Percentiles rank a stretch among this genome's conserved stretches.
phyloP scores from a whole-genome alignment of 2,888 invertebrate genomes.

The Agriotes lineatus region DNA sequence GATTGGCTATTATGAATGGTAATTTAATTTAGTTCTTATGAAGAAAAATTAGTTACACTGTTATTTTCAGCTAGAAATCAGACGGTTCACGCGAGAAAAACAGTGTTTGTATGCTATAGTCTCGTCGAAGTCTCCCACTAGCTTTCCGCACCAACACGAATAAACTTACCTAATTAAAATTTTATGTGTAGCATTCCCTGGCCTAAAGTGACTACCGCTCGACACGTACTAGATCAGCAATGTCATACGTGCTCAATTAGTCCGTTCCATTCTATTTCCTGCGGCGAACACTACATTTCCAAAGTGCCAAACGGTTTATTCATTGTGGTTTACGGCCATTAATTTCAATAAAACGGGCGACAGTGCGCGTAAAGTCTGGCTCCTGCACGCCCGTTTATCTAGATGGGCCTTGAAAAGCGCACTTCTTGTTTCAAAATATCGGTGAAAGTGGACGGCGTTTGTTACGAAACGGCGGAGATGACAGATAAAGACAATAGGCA shows the following conservation, averaged over 20 bases:
- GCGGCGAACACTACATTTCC: slow-evolving; percentile 3
- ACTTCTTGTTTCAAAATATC: slow-evolving; percentile 20
- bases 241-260: slow-evolving; percentile 8
- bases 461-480: slow-evolving; percentile 18
- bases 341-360: slow-evolving; percentile 11
- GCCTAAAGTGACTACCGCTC: no score
- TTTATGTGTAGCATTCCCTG: no score
- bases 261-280: slow-evolving; percentile 16
- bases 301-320: slow-evolving; percentile 19
- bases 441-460: slow-evolving; percentile 22
- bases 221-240: background rate
- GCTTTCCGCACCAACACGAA: no score
- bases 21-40: no score
- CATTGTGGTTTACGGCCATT: slow-evolving; percentile 7
- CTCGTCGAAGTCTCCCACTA: no score
- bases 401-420: slow-evolving; percentile 17
- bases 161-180: no score
- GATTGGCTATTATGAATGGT: no score
- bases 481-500: slow-evolving; percentile 30
- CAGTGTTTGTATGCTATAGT: no score
- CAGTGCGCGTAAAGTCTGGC: slow-evolving; percentile 1
- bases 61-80: no score
- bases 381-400: background rate
- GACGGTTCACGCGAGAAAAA: no score
- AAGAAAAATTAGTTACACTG: no score